A percentile compares a stretch with the other conserved stretches of the same genome.
These are phyloP conservation scores for Corythaixoides concolor DNA, from an alignment of 2,113 vertebrate species.

Conservation along the genomic window DNA sequence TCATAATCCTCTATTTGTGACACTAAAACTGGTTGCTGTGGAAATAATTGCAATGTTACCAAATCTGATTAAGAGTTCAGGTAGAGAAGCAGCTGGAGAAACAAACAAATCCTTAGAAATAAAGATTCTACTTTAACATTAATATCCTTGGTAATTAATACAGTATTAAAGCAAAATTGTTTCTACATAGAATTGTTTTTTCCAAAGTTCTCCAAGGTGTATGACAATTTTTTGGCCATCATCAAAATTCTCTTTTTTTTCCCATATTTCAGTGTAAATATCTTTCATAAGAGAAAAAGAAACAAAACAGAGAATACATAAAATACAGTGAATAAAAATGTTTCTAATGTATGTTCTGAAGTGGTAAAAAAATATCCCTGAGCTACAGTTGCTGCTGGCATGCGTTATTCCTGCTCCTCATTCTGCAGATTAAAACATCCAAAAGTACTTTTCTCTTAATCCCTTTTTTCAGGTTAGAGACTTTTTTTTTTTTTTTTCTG, in stretches of 20 bases:
- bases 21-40: slow-evolving; percentile 17
- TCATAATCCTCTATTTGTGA: slow-evolving; percentile 22
- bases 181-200: background rate
- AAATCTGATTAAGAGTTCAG: slow-evolving; percentile 55
- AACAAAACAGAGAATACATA: background rate
- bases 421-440: slow-evolving; percentile 18
- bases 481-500: background rate
- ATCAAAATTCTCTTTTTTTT: background rate
- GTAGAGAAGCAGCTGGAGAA: slow-evolving; percentile 25
- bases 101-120: slow-evolving; percentile 12
- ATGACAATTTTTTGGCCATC: background rate
- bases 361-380: background rate
- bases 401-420: background rate
- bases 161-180: background rate
- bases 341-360: slow-evolving; percentile 12
- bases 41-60: slow-evolving; percentile 26
- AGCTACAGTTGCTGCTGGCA: background rate
- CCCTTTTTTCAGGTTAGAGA: background rate
- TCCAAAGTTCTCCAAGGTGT: background rate
- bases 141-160: background rate
- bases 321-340: background rate
- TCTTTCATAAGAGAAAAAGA: background rate
- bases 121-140: background rate
- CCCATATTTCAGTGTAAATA: background rate
- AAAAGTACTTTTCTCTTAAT: background rate